A percentile compares a stretch with the other conserved stretches of the same genome.
These are phyloP conservation scores for Zoroaster sp. DNA, from an alignment of 53 echinoderm and acorn worm genomes.

Conservation along the genomic window DNA sequence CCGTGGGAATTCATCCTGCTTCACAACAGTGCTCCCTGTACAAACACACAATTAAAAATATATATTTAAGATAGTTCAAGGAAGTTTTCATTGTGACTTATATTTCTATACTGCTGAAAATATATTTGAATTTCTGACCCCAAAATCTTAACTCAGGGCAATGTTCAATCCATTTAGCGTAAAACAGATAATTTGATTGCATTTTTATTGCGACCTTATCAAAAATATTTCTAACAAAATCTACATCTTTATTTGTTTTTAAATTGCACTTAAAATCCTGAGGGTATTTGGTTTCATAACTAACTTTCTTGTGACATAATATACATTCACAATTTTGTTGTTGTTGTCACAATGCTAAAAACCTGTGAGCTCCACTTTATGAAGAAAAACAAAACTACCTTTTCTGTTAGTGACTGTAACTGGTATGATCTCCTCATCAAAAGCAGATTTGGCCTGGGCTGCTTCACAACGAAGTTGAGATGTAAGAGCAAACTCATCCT, in stretches of 20 bases:
- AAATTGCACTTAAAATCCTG: too few relatives aligned
- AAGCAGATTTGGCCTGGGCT: slow-evolving; percentile 76
- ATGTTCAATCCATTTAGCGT: too few relatives aligned
- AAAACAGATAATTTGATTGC: too few relatives aligned
- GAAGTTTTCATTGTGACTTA: not conserved
- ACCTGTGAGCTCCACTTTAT: not conserved
- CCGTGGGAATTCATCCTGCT: slow-evolving; percentile 83
- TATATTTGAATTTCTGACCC: too few relatives aligned
- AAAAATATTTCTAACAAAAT: too few relatives aligned
- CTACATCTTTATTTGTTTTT: too few relatives aligned
- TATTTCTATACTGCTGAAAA: too few relatives aligned
- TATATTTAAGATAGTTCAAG: not conserved
- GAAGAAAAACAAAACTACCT: slow-evolving; percentile 19
- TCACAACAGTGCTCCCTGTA: slow-evolving; percentile 67
- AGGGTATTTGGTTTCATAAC: too few relatives aligned
- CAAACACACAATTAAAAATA: not conserved
- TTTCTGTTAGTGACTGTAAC: slow-evolving; percentile 73
- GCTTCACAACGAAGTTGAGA: slow-evolving; percentile 88
- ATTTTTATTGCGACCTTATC: too few relatives aligned
- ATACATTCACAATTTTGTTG: too few relatives aligned
- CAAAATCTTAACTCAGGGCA: too few relatives aligned
- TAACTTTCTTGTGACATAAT: too few relatives aligned
- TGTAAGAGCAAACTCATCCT: slow-evolving; percentile 84
- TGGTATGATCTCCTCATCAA: slow-evolving; percentile 87
- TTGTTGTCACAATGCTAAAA: not conserved